phyloP scores from a whole-genome alignment of 2,888 invertebrate genomes.

The Machimus rusticus region DNA sequence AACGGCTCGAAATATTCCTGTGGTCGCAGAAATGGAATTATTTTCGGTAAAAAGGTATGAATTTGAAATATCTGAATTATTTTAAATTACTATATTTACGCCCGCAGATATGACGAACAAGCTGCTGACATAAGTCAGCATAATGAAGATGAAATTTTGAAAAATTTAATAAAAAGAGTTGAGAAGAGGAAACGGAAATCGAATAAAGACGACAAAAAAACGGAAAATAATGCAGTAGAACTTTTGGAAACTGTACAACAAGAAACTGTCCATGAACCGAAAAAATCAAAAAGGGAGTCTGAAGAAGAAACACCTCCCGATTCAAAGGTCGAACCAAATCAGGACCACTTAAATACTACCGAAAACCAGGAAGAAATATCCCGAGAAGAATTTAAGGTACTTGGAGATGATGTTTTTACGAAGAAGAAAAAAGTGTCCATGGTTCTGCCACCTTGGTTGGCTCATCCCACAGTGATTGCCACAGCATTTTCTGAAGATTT shows the following conservation, averaged over 20 bases:
- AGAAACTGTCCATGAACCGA: conserved; percentile 25
- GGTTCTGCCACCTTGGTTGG: conserved; percentile 87
- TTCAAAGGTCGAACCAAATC: neutral
- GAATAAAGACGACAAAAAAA: conserved; percentile 57
- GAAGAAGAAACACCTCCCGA: conserved; percentile 39
- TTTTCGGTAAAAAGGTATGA: conserved; percentile 73
- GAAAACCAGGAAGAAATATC: conserved; percentile 50
- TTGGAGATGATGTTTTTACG: conserved; percentile 71
- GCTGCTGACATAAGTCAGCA: conserved; percentile 59
- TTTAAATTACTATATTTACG: conserved; percentile 27
- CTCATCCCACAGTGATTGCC: conserved; percentile 80
- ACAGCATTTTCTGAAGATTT: conserved; percentile 70
- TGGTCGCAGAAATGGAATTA: conserved; percentile 67
- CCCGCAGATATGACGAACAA: conserved; percentile 64
- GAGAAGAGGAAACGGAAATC: conserved; percentile 61
- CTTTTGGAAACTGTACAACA: conserved; percentile 19
- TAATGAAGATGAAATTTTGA: conserved; percentile 68
- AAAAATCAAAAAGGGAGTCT: conserved; percentile 46
- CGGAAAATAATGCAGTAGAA: conserved; percentile 54
- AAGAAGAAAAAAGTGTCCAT: conserved; percentile 72
- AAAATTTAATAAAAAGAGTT: conserved; percentile 69
- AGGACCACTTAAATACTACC: neutral
- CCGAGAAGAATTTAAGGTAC: conserved; percentile 60
- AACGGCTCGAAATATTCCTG: neutral
- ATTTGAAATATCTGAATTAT: neutral